Conservation (phyloP, 2,113 vertebrate genomes). For the Oceanodroma tethys region DNA sequence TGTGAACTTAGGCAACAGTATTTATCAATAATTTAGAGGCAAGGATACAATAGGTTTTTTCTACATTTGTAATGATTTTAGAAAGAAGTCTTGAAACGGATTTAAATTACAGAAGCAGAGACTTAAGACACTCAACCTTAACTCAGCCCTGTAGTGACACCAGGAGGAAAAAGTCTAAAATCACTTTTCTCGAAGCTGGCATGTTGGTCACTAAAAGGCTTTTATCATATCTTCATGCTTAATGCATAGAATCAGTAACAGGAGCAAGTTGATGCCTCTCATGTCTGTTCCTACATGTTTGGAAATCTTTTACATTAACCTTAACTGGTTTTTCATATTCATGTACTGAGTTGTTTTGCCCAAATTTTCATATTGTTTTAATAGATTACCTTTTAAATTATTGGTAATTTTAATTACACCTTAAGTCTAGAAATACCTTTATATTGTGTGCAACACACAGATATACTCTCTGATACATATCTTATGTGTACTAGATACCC, state of each 20-base stretch:
- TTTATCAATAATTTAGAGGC: neutral
- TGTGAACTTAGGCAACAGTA: neutral
- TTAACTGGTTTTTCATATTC: neutral
- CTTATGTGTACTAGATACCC: neutral
- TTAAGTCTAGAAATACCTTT: neutral
- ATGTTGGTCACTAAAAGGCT: neutral
- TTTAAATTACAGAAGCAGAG: neutral
- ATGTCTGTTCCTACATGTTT: neutral
- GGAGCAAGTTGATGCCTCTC: neutral
- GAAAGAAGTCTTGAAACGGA: neutral
- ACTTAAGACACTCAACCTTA: neutral
- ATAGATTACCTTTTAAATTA: neutral
- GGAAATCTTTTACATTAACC: neutral
- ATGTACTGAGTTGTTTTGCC: neutral
- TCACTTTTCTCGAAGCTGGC: neutral
- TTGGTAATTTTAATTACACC: neutral
- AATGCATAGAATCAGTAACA: neutral
- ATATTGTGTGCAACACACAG: neutral
- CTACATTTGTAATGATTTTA: neutral
- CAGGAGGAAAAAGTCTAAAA: constrained; percentile 15
- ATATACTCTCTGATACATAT: neutral
- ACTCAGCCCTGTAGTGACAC: constrained; percentile 10
- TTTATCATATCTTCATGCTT: constrained; percentile 9
- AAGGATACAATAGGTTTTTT: neutral
- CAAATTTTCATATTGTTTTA: neutral